phyloP scores from a whole-genome alignment of 2,888 invertebrate genomes.

The Merodon equestris region DNA sequence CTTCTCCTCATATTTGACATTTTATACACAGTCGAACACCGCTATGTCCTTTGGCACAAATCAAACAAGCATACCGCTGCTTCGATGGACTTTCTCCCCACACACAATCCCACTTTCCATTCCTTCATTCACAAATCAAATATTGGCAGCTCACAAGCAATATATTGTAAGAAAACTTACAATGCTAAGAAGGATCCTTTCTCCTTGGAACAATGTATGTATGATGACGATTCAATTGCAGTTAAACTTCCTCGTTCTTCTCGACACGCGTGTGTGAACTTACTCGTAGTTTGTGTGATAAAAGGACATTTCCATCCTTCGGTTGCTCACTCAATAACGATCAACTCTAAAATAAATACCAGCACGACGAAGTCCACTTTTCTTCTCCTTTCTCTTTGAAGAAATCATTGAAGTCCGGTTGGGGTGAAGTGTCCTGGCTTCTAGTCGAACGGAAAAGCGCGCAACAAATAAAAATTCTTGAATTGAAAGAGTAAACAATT shows the following conservation, averaged over 20 bases:
- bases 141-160: slow-evolving; percentile 48
- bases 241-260: slow-evolving; percentile 51
- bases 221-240: slow-evolving; percentile 67
- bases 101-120: not conserved
- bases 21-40: slow-evolving; percentile 30
- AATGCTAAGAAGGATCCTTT: slow-evolving; percentile 5
- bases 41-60: slow-evolving; percentile 54
- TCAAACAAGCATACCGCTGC: slow-evolving; percentile 57
- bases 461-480: slow-evolving; percentile 65
- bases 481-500: slow-evolving; percentile 67
- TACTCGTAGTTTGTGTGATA: too few species aligned
- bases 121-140: slow-evolving; percentile 47
- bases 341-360: slow-evolving; percentile 56
- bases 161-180: slow-evolving; percentile 43
- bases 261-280: not conserved
- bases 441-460: slow-evolving; percentile 48
- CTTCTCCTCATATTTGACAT: slow-evolving; percentile 65
- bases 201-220: slow-evolving; percentile 12
- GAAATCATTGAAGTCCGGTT: not conserved
- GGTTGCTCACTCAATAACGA: slow-evolving; percentile 22
- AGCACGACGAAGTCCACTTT: slow-evolving; percentile 27
- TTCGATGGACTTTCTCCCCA: slow-evolving; percentile 16
- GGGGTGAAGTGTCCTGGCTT: not conserved
- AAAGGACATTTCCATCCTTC: slow-evolving; percentile 30
- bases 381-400: slow-evolving; percentile 14